phyloP scores from a whole-genome alignment of 2,113 vertebrate species.

The Brachionichthys hirsutus region DNA sequence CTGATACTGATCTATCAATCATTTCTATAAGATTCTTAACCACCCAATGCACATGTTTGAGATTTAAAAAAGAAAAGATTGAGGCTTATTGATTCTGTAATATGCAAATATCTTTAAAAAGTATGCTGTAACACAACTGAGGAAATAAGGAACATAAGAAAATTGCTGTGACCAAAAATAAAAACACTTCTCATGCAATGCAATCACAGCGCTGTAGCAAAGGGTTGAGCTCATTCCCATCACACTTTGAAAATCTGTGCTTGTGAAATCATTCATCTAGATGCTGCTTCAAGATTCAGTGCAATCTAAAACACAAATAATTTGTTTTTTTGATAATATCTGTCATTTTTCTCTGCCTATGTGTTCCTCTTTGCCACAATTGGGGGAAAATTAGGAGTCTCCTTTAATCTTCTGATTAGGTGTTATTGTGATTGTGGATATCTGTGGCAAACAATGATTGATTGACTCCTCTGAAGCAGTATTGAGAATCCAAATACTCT shows the following conservation, averaged over 20 bases:
- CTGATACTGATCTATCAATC: constrained; percentile 41
- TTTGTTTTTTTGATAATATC: too few relatives aligned
- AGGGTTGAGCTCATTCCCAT: constrained; percentile 37
- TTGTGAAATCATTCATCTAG: constrained; percentile 47
- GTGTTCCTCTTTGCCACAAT: constrained; percentile 34
- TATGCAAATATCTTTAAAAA: too few relatives aligned
- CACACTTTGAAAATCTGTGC: constrained; percentile 40
- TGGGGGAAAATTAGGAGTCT: constrained; percentile 53
- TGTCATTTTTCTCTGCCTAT: too few relatives aligned
- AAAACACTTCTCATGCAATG: too few relatives aligned
- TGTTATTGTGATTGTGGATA: constrained; percentile 71
- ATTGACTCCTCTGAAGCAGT: constrained; percentile 61
- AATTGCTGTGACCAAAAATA: too few relatives aligned
- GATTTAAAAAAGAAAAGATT: constrained; percentile 12
- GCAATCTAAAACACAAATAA: too few relatives aligned
- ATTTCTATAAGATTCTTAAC: constrained; percentile 15
- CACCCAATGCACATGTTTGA: neutral
- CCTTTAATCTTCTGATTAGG: constrained; percentile 69
- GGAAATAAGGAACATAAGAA: too few relatives aligned
- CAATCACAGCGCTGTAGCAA: constrained; percentile 28
- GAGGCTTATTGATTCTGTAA: neutral
- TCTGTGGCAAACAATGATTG: constrained; percentile 63
- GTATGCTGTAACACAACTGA: too few relatives aligned
- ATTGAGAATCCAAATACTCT: constrained; percentile 63
- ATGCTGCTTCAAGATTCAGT: constrained; percentile 39